phyloP scores from a whole-genome alignment of 2,888 invertebrate species.

The Archips crataeganus region DNA sequence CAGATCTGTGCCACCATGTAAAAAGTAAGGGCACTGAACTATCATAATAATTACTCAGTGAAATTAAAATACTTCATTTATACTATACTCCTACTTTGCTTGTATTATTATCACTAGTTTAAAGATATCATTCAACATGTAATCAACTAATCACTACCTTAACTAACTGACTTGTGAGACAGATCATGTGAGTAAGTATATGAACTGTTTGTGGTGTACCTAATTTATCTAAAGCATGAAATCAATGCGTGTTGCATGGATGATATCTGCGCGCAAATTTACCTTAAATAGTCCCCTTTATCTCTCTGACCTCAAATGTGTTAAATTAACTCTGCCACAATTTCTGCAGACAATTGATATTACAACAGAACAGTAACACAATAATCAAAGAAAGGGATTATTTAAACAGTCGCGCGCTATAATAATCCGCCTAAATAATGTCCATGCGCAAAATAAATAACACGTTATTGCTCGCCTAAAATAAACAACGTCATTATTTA shows the following conservation, averaged over 20 bases:
- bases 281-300: conserved; percentile 49
- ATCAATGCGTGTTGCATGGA: conserved; percentile 42
- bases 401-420: conserved; percentile 41
- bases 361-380: not conserved
- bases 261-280: conserved; percentile 48
- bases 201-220: conserved; percentile 26
- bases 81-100: too few species aligned
- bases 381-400: conserved; percentile 19
- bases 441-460: conserved; percentile 49
- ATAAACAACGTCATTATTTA: conserved; percentile 64
- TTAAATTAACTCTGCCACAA: conserved; percentile 16
- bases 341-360: not conserved
- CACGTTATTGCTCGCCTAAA: conserved; percentile 49
- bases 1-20: too few species aligned
- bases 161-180: not conserved
- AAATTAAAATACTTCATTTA: too few species aligned
- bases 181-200: conserved; percentile 11
- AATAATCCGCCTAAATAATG: conserved; percentile 40
- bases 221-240: conserved; percentile 43
- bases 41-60: too few species aligned
- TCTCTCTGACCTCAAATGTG: conserved; percentile 54
- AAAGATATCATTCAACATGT: too few species aligned
- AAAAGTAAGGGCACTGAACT: too few species aligned
- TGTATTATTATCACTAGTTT: too few species aligned
- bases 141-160: not conserved